Base-by-base conservation (phyloP, 2,888 invertebrate species). In the Orthosia incerta region DNA sequence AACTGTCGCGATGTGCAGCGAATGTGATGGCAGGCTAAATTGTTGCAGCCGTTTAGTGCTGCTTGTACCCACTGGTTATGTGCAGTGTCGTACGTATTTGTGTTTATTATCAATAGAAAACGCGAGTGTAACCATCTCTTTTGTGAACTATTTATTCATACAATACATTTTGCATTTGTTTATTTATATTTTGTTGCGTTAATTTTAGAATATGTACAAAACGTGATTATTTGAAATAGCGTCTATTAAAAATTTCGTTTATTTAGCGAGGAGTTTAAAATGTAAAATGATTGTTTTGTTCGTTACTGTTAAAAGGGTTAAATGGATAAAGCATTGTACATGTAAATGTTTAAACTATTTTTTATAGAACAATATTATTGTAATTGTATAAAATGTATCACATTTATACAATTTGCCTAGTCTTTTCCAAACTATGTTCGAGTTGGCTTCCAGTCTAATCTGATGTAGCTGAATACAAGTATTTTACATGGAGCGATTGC, bases 11-110 rank as follows among this genome's bases (percentile, higher is more conserved):
- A 84, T 86, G 89, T 84, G 82, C 87, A 85, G 85, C 89, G 91
- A 89, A 91, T 92, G 91, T 90, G 92, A 91, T 90, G 90, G 91
- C 91, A 90, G 89, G 79, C 89, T 87, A 88, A 94, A 94, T 93
- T 92, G 93, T 91, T 83, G 80, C 85, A 85, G 74, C 89, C 65
- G 88, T 87, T 91, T 89, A 90, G 90, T 86, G 89, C 91, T 91
- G 92, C 89, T 80, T 88, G 87, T 90, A 83, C 89, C 88, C 89
- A 85, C 78, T 82, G 62, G 71, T 77, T 80, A 68, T 80, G 74
- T 73, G 59, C 15, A 57, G 71, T 7, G 12, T 50, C 15, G 76
- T 82, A 60, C 72, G 31, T 57, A 87, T 53, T 67, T 20, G 18
- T 45, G 39, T 15, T 51, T 26, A 0, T 26, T 50, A 39, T 39